Percentiles rank a stretch among this genome's conserved stretches.
phyloP scores from a whole-genome alignment of 2,888 invertebrate genomes.

The Drosophila neotestacea region DNA sequence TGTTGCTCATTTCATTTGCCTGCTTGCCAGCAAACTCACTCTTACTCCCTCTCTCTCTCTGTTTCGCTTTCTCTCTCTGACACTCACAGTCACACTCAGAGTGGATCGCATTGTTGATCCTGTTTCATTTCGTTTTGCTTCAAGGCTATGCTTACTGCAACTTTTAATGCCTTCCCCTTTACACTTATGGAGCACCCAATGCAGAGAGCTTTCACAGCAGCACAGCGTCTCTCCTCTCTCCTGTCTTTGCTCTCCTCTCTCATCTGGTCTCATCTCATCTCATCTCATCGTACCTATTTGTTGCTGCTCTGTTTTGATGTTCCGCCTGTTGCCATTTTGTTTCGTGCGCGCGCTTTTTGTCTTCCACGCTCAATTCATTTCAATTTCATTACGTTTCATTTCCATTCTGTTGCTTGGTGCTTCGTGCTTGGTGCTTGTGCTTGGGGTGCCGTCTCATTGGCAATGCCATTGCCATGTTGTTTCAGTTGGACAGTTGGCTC shows the following conservation, averaged over 20 bases:
- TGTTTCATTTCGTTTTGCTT: slow-evolving; percentile 4
- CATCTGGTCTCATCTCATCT: background rate
- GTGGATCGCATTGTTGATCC: slow-evolving; percentile 43
- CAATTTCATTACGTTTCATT: slow-evolving; percentile 21
- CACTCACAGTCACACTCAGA: background rate
- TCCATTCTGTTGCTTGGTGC: slow-evolving; percentile 18
- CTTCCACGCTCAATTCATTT: slow-evolving; percentile 11
- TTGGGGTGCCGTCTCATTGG: slow-evolving; percentile 19
- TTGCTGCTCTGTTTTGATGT: slow-evolving; percentile 57
- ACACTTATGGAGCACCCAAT: background rate
- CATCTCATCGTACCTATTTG: slow-evolving; percentile 43
- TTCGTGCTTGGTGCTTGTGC: background rate
- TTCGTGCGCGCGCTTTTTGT: slow-evolving; percentile 46
- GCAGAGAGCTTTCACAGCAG: slow-evolving; percentile 37
- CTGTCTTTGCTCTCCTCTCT: background rate
- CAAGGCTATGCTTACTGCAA: slow-evolving; percentile 34
- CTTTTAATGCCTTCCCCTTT: slow-evolving; percentile 1
- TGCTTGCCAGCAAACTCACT: no score
- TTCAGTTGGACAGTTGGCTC: slow-evolving; percentile 46
- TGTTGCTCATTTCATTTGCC: slow-evolving; percentile 16
- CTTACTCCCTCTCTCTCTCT: background rate
- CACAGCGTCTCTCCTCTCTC: background rate
- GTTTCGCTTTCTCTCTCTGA: background rate
- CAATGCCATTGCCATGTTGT: slow-evolving; percentile 39
- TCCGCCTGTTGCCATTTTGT: slow-evolving; percentile 55